These are phyloP conservation scores for Catharus bicknelli DNA, from an alignment of 2,113 vertebrate genomes.

Conservation along the genomic window DNA sequence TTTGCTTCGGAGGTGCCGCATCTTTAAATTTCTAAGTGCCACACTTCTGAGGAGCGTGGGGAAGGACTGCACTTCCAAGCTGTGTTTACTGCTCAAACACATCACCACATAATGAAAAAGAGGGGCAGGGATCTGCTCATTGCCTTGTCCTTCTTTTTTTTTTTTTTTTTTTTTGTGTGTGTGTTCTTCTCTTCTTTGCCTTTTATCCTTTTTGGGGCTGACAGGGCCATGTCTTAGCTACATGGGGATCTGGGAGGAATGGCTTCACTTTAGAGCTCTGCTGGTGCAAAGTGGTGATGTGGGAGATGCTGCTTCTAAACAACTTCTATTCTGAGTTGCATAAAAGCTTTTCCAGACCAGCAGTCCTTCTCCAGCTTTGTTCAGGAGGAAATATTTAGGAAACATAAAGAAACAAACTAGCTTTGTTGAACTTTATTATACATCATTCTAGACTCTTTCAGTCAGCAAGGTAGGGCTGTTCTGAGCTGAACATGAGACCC, in stretches of 20 bases:
- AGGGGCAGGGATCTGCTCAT: background rate
- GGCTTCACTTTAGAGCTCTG: background rate
- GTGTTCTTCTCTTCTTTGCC: fast-evolving
- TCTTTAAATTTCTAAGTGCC: slow-evolving; percentile 5
- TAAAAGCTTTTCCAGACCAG: background rate
- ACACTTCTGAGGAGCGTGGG: background rate
- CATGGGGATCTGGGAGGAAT: fast-evolving
- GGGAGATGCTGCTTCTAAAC: background rate
- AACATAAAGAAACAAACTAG: background rate
- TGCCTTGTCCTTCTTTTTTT: background rate
- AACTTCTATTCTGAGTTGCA: background rate
- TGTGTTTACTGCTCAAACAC: background rate
- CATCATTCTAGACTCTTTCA: background rate
- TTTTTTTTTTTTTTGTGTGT: too few species aligned
- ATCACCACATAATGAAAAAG: background rate
- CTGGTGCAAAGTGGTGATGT: background rate
- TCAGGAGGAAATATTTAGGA: background rate
- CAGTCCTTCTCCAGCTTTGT: background rate
- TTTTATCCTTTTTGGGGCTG: background rate
- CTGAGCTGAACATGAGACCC: background rate
- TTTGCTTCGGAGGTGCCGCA: background rate
- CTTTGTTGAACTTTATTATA: background rate
- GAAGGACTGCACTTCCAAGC: background rate
- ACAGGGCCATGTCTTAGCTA: background rate
- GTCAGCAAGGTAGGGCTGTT: fast-evolving